Conservation (phyloP, 2,888 invertebrate species). For the Vanessa cardui region DNA sequence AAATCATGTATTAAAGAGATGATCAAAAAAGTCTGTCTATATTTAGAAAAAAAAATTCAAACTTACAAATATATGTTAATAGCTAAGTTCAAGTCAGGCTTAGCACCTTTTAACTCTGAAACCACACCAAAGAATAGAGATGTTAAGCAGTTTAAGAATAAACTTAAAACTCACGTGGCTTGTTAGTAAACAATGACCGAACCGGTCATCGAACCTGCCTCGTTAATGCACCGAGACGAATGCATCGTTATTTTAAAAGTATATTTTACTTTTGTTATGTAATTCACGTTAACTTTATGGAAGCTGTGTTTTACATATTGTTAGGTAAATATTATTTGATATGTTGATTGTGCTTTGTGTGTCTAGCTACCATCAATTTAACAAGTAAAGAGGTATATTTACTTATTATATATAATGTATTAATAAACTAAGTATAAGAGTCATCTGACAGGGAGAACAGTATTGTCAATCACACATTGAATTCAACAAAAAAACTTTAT, state of each 20-base stretch:
- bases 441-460: too few species aligned
- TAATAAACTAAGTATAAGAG: too few species aligned
- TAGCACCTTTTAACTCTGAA: constrained; percentile 20
- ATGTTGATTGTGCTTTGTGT: too few species aligned
- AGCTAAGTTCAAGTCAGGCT: background rate
- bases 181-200: constrained; percentile 35
- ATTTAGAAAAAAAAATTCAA: constrained; percentile 1
- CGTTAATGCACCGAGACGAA: constrained; percentile 6
- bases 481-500: too few species aligned
- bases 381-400: too few species aligned
- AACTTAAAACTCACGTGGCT: constrained; percentile 20
- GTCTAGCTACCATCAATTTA: too few species aligned
- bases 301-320: too few species aligned
- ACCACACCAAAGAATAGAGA: constrained; percentile 21
- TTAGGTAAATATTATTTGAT: too few species aligned
- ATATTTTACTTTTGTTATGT: constrained; percentile 8
- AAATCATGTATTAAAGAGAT: too few species aligned
- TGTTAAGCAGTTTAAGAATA: constrained; percentile 19
- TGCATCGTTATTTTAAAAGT: constrained; percentile 21
- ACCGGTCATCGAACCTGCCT: constrained; percentile 33
- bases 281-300: background rate
- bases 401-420: too few species aligned
- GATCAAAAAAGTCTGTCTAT: too few species aligned
- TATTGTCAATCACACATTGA: too few species aligned
- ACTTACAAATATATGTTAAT: background rate